phyloP scores from a whole-genome alignment of 2,888 invertebrate species.

The Oasisia sp. region DNA sequence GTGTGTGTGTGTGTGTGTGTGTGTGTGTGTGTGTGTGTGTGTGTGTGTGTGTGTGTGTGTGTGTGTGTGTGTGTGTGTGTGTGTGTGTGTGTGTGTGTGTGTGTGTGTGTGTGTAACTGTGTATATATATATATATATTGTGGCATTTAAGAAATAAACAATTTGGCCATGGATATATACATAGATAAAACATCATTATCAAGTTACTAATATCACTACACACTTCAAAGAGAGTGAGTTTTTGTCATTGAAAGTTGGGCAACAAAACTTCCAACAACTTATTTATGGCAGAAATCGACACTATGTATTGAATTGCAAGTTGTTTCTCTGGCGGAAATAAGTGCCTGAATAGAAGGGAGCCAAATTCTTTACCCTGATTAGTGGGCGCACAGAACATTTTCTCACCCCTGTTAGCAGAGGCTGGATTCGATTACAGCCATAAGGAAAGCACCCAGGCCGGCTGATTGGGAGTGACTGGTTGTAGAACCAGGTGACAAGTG shows the following conservation, averaged over 20 bases:
- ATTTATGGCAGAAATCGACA: neutral
- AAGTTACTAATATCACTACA: neutral
- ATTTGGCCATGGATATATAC: neutral
- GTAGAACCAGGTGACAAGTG: neutral
- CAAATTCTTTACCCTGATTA: neutral
- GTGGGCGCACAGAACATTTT: neutral
- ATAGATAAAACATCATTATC: neutral
- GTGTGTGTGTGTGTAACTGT: too few species aligned
- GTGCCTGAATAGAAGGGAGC: neutral
- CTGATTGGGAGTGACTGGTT: neutral
- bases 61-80: too few species aligned
- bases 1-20: too few species aligned
- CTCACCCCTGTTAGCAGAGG: neutral
- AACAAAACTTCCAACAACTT: neutral
- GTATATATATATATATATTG: neutral
- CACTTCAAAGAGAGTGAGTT: neutral
- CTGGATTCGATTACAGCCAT: neutral
- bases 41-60: too few species aligned
- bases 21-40: too few species aligned
- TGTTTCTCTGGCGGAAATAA: neutral
- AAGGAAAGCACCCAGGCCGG: neutral
- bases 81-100: too few species aligned
- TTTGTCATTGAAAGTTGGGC: constrained; percentile 8
- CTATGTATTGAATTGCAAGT: neutral
- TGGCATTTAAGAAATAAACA: neutral